Evolutionary conservation across 2,113 vertebrate genomes (phyloP).

Genomic region (Oplegnathus fasciatus): DNA sequence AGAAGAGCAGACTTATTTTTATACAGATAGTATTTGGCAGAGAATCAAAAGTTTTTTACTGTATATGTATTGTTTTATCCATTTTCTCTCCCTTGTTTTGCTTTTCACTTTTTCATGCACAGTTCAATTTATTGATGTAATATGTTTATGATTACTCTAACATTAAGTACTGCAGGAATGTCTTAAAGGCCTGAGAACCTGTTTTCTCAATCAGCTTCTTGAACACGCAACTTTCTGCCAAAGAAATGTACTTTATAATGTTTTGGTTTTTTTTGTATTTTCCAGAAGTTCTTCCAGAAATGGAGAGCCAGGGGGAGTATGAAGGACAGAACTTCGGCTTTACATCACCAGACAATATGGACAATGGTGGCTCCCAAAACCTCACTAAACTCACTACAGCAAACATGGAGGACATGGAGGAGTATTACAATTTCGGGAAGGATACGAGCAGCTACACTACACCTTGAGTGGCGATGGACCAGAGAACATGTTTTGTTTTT

Average conservation of each 20-base stretch:
- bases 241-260: neutral
- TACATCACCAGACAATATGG: constrained; percentile 82
- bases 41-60: neutral
- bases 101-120: neutral
- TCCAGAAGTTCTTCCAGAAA: constrained; percentile 89
- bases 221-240: too few relatives aligned
- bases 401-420: constrained; percentile 95
- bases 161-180: neutral
- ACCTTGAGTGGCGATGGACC: constrained; percentile 70
- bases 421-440: constrained; percentile 92
- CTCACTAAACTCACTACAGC: constrained; percentile 90
- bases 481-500: neutral
- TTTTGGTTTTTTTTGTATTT: constrained; percentile 18
- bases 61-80: neutral
- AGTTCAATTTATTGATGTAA: neutral
- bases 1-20: neutral
- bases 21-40: neutral
- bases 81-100: neutral
- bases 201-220: too few relatives aligned
- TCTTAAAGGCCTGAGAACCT: neutral
- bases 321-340: constrained; percentile 92
- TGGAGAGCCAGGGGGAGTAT: constrained; percentile 91
- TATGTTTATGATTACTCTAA: neutral
- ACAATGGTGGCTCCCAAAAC: constrained; percentile 86
- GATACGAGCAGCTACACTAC: constrained; percentile 83